Percentiles rank a stretch among this genome's conserved stretches.
These are phyloP conservation scores for Heliconius congener DNA, from an alignment of 1,140 invertebrate species.

Conservation along the genomic window DNA sequence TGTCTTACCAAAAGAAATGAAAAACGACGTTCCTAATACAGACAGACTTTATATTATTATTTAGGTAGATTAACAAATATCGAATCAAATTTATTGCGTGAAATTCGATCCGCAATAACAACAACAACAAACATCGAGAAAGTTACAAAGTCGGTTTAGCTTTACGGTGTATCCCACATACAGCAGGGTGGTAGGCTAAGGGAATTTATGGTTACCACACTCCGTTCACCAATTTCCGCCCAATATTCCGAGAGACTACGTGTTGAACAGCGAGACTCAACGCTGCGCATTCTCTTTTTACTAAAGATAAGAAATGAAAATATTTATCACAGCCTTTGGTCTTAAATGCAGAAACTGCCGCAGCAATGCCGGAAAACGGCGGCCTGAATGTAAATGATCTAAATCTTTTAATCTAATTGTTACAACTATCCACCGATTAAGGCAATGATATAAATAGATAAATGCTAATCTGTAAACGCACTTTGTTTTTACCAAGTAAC, in stretches of 20 bases:
- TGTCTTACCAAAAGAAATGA: not conserved
- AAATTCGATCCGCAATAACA: not conserved
- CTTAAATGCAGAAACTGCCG: too few relatives aligned
- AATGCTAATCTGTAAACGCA: not conserved
- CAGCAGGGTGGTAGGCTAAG: too few relatives aligned
- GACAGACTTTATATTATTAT: not conserved
- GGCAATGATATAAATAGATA: not conserved
- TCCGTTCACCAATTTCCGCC: too few relatives aligned
- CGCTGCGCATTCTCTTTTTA: too few relatives aligned
- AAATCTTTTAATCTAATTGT: constrained; percentile 8
- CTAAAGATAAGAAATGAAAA: too few relatives aligned
- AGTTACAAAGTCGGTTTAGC: not conserved
- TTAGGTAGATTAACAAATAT: not conserved
- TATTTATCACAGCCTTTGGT: too few relatives aligned
- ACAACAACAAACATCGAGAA: not conserved
- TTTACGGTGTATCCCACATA: too few relatives aligned
- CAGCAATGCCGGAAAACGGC: too few relatives aligned
- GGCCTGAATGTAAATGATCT: not conserved
- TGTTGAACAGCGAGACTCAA: too few relatives aligned
- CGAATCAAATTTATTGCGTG: not conserved
- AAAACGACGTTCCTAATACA: too few relatives aligned
- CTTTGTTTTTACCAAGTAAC: not conserved
- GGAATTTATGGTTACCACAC: too few relatives aligned
- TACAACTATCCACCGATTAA: not conserved
- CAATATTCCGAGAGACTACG: too few relatives aligned